Evolutionary conservation across 2,113 vertebrate genomes (phyloP), one percentile per base, ranked within the genome.

Genomic region (Takifugu flavidus): DNA sequence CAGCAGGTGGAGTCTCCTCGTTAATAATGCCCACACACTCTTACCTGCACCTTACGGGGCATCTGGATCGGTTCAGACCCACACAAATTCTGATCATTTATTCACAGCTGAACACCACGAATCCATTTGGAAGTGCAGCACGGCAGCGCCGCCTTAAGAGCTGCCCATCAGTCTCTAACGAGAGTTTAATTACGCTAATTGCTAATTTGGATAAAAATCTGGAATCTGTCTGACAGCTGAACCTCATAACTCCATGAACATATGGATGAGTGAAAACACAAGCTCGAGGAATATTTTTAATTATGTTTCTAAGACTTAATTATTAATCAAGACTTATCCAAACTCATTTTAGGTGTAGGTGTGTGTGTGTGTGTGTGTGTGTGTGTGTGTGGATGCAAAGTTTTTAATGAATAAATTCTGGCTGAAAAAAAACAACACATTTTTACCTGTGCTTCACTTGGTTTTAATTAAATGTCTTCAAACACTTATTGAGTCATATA

Each of bases 1-100:
- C 71, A 39, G 54, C 90, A 89, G 86, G 83, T 90, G 87, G 74
- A 77, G 68, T 53, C 61, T 70, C 34, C 76, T 90, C 83, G 88
- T 90, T 87, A 85, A 75, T 70, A 46, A 70, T 65, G 27, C 62
- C 13, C 59, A 75, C 82, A 82, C 79, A 84, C 83, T 84, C 75
- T 82, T 83, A 79, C 56, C 57, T 55, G 59, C 61, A 66, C 78
- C 70, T 79, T 78, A 79, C 65, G 58, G 42, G 65, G 55, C 45
- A 44, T 62, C 52, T 43, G 74, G 77, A 70, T 65, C 53, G 56
- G 39, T 82, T 82, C 34, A 39, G 34, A 56, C 58, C 12, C 51
- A 67, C 78, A 85, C 59, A 76, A 77, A 79, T 65, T 62, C 70
- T 25, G 0, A 65, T 83, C 62, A 74, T 68, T 79, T 71, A 78